Evolutionary conservation across 1,140 invertebrate species (phyloP).

Genomic region (Adoxophyes honmai): DNA sequence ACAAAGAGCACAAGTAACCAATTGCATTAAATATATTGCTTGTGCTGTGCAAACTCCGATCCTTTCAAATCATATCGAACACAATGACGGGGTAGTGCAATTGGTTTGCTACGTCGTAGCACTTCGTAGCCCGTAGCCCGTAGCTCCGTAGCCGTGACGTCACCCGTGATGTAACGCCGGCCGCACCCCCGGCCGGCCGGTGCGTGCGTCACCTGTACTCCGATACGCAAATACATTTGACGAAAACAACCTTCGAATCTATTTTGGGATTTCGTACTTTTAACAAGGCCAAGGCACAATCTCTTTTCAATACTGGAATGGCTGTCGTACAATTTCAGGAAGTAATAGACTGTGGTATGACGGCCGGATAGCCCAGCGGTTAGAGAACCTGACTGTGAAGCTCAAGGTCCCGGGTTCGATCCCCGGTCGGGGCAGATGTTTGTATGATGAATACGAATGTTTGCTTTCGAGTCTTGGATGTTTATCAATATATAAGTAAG

Average conservation of each 20-base stretch:
- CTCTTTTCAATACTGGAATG: no score
- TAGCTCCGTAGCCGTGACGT: constrained; percentile 34
- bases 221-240: constrained; percentile 51
- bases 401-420: no score
- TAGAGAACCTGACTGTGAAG: no score
- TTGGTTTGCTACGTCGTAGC: constrained; percentile 27
- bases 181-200: constrained; percentile 45
- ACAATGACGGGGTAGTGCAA: not conserved
- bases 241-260: constrained; percentile 35
- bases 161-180: constrained; percentile 53
- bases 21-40: constrained; percentile 8
- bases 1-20: no score
- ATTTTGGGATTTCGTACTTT: constrained; percentile 1
- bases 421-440: no score
- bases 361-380: no score
- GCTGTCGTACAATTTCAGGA: no score
- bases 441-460: no score
- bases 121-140: constrained; percentile 20
- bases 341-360: no score
- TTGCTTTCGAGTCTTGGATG: no score
- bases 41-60: not conserved
- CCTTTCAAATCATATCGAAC: not conserved
- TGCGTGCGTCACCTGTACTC: constrained; percentile 46
- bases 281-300: not conserved
- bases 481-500: no score